Base-by-base conservation (phyloP, 1,140 invertebrate species). In the Cyrtorhinus lividipennis region DNA sequence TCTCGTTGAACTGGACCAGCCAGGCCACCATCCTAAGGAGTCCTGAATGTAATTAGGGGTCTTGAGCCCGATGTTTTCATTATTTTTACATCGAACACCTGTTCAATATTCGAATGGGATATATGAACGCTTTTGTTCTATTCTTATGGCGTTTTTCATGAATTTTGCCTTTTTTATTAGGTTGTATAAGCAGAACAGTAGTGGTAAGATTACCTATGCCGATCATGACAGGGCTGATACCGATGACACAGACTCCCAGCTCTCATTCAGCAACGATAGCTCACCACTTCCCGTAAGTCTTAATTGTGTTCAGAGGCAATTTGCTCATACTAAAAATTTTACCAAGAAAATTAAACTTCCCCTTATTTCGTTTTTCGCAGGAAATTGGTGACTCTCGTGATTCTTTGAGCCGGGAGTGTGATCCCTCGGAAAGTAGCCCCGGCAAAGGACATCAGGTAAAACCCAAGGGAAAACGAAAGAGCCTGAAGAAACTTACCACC, bases 191-290 rank as follows among this genome's bases (percentile, higher is more conserved):
- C 73, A 56, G 71, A 80, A 77, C 44, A 78, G 77, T 67, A 76
- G 74, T 72, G 75, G 73, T 18, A 72, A 74, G 61, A 76, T 77
- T 67, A 74, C 74, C 0, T 74, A 72, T 59, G 69, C 73, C 15
- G 74, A 74, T 48, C 71, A 78, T 2, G 83, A 84, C 68, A 70
- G 73, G 38, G 68, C 67, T 24, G 74, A 76, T 61, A 81, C 80
- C n/a, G 83, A 85, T 65, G 83, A 85, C 67, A 80, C 80, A 24
- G 84, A 87, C 71, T 86, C 83, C 24, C 78, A 84, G 62, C 83
- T 82, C 68, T 85, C 84, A 0, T 86, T 84, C 67, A 86, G 84
- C 69, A 86, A 84, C 71, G 81, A 82, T 38, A 85, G 82, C 70
- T 85, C 84, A 38, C 83, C 84, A 56, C 79, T 80, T 26, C 80